Conservation (phyloP, 92 coral and sea anemone species). For the Epizoanthus scotinus region DNA sequence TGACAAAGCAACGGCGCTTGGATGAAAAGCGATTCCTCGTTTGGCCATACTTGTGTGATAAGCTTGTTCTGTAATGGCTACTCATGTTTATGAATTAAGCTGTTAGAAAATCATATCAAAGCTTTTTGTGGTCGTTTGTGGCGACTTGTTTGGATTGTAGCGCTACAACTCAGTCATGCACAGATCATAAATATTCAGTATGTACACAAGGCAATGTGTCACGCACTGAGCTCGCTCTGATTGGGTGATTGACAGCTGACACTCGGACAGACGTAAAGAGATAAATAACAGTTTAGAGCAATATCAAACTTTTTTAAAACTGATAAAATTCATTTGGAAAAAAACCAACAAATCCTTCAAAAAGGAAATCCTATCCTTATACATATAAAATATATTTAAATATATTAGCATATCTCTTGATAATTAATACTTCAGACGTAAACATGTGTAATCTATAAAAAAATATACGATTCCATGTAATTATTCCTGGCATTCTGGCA, state of each 20-base stretch:
- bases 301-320: not conserved
- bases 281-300: too few species aligned
- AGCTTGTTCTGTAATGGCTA: slow-evolving; percentile 10
- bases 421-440: too few species aligned
- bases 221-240: not conserved
- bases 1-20: slow-evolving; percentile 71
- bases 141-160: slow-evolving; percentile 3
- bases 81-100: slow-evolving; percentile 38
- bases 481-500: too few species aligned
- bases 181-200: slow-evolving; percentile 33
- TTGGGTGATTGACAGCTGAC: slow-evolving; percentile 16
- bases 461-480: too few species aligned
- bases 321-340: too few species aligned
- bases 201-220: not conserved
- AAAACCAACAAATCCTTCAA: too few species aligned
- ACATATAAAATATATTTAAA: too few species aligned
- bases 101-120: slow-evolving; percentile 28
- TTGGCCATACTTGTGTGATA: slow-evolving; percentile 50
- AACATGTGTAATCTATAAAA: too few species aligned
- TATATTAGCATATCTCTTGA: too few species aligned
- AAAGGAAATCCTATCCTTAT: too few species aligned
- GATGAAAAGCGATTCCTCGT: slow-evolving; percentile 43
- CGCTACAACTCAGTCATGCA: slow-evolving; percentile 36
- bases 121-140: slow-evolving; percentile 8
- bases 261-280: not conserved